A percentile compares a stretch with the other conserved stretches of the same genome.
Conservation (phyloP, 2,797 vertebrate genomes). For the Micromesistius poutassou region DNA sequence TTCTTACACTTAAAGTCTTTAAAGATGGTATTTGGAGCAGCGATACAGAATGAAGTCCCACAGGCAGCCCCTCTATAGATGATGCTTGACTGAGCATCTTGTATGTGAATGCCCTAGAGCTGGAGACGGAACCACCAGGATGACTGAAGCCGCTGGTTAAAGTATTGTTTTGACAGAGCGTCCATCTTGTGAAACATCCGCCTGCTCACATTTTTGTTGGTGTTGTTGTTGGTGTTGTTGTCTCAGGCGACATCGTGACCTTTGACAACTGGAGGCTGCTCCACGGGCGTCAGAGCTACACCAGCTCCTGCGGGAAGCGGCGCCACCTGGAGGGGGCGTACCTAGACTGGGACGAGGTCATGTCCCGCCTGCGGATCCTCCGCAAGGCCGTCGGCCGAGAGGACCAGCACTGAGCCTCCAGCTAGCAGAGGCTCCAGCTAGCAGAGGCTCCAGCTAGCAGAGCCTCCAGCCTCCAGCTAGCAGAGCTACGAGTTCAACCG, state of each 20-base stretch:
- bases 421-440: no score
- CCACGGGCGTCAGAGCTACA: slow-evolving; percentile 79
- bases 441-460: no score
- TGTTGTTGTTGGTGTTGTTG: neutral
- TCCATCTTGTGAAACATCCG: neutral
- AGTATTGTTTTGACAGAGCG: neutral
- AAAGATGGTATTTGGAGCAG: no score
- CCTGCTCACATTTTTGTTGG: no score
- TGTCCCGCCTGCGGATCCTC: slow-evolving; percentile 86
- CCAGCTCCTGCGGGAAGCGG: slow-evolving; percentile 40
- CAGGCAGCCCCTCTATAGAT: neutral
- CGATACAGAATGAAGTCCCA: neutral
- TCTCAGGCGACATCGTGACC: slow-evolving; percentile 84
- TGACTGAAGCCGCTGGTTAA: neutral
- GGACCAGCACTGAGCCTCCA: slow-evolving; percentile 35
- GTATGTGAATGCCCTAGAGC: neutral
- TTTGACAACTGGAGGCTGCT: slow-evolving; percentile 95
- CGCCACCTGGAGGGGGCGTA: slow-evolving; percentile 91
- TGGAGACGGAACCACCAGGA: no score
- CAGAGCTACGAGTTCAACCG: neutral
- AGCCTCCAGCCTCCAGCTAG: no score
- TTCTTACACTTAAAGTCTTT: neutral
- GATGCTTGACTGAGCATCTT: neutral
- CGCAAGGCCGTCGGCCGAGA: slow-evolving; percentile 55
- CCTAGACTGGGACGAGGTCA: slow-evolving; percentile 92